Evolutionary conservation across 2,888 invertebrate genomes (phyloP).

Genomic region (Cataglyphis rosenhaueri): DNA sequence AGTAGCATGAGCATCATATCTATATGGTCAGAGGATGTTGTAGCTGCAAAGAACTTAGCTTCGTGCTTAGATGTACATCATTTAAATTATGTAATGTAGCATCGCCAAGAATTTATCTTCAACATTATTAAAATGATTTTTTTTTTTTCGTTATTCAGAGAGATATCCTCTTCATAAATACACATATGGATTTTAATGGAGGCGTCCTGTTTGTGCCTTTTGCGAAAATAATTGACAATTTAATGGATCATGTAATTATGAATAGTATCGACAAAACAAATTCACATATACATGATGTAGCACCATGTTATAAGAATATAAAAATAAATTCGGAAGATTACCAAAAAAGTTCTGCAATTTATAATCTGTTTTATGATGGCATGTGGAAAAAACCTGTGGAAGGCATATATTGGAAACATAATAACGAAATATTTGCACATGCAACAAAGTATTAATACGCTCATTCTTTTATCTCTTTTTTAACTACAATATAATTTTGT

Average conservation of each 20-base stretch:
- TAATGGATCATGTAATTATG: neutral
- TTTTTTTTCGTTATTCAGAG: neutral
- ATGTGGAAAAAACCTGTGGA: constrained; percentile 11
- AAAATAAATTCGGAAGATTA: neutral
- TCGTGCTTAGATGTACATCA: constrained; percentile 2
- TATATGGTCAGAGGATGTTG: constrained; percentile 28
- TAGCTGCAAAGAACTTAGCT: constrained; percentile 14
- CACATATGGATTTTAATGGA: constrained; percentile 10
- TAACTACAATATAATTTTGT: neutral
- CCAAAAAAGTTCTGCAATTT: neutral
- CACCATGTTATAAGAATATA: neutral
- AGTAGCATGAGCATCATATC: neutral
- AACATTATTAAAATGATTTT: neutral
- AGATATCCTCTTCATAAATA: constrained; percentile 3
- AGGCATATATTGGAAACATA: neutral
- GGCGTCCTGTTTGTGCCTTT: neutral
- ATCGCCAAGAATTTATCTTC: neutral
- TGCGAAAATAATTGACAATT: neutral
- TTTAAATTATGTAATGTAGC: neutral
- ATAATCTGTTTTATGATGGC: constrained; percentile 18
- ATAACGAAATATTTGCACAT: neutral
- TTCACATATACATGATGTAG: neutral
- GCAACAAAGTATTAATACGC: constrained; percentile 9
- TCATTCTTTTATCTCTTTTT: neutral
- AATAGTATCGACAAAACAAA: neutral